Conservation (phyloP, 1,140 invertebrate species). For the Grapholita molesta region DNA sequence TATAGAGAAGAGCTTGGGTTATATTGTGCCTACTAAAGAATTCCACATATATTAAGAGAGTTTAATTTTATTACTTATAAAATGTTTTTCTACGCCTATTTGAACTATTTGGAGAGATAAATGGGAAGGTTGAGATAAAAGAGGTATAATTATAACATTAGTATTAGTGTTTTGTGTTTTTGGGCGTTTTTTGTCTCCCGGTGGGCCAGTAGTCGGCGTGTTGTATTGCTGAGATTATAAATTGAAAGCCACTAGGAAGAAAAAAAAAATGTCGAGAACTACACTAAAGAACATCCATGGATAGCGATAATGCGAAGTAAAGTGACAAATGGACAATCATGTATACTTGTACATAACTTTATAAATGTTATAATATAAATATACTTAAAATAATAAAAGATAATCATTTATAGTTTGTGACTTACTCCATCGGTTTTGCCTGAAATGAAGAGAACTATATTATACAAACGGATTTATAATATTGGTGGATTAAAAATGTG, state of each 20-base stretch:
- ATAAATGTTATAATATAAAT: too few relatives aligned
- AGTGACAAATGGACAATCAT: too few relatives aligned
- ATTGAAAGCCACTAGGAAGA: background rate
- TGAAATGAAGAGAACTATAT: too few relatives aligned
- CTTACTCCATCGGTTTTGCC: too few relatives aligned
- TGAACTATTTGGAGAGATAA: conserved; percentile 1
- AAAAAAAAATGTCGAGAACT: background rate
- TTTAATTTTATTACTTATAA: conserved; percentile 11
- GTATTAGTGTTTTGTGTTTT: background rate
- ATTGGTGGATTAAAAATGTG: too few relatives aligned
- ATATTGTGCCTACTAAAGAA: background rate
- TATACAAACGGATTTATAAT: too few relatives aligned
- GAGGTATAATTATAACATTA: background rate
- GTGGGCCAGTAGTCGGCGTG: background rate
- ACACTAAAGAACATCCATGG: background rate
- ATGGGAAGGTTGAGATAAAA: background rate
- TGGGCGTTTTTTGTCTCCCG: background rate
- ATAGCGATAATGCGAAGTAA: background rate
- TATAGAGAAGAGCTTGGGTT: background rate
- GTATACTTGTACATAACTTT: background rate
- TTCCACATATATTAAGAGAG: conserved; percentile 5
- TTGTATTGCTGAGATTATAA: background rate
- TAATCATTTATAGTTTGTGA: too few relatives aligned
- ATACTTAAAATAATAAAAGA: too few relatives aligned
- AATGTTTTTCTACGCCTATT: conserved; percentile 6